Conservation (phyloP, 2,797 vertebrate genomes). For the Thunnus albacares region DNA sequence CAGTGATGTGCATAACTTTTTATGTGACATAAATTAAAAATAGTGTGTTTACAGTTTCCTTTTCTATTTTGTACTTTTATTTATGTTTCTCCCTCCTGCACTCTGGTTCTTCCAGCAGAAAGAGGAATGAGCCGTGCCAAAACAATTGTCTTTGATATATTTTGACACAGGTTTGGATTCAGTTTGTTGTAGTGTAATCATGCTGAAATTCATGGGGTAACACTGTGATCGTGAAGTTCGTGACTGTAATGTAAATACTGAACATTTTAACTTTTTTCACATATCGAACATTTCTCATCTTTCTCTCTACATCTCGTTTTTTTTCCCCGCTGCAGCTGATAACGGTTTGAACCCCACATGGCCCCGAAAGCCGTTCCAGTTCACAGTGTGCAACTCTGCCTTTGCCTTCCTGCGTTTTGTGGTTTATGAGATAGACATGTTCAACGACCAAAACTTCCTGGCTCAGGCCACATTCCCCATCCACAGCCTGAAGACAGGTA, state of each 20-base stretch:
- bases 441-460: conserved; percentile 98
- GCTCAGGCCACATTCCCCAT: conserved; percentile 97
- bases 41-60: neutral
- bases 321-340: conserved; percentile 86
- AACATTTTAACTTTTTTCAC: neutral
- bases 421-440: conserved; percentile 99
- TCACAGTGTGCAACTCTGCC: conserved; percentile 92
- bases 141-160: neutral
- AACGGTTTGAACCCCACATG: conserved; percentile 97
- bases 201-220: neutral
- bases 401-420: conserved; percentile 97
- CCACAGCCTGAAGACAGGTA: conserved; percentile 95
- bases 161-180: neutral
- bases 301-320: neutral
- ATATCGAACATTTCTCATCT: neutral
- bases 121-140: neutral
- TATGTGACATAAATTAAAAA: neutral
- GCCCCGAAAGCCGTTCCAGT: conserved; percentile 93
- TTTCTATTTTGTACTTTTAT: neutral
- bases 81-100: neutral
- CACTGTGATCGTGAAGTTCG: neutral
- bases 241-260: neutral
- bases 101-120: neutral
- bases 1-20: neutral
- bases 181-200: neutral